Base-by-base conservation (phyloP, 2,888 invertebrate species). In the Lamellibrachia satsuma region DNA sequence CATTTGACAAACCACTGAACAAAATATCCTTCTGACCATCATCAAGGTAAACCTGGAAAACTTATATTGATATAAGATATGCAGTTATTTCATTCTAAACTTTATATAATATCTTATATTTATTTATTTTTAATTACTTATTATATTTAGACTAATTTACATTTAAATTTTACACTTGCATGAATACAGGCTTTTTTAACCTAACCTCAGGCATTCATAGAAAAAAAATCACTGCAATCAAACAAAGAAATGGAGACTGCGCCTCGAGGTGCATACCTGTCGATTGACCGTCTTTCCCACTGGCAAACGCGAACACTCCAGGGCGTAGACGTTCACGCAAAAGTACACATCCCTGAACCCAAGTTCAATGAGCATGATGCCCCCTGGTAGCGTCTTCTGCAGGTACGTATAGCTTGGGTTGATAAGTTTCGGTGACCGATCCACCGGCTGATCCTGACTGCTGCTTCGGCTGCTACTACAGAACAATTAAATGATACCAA, bases 281-380 rank as follows among this genome's bases (percentile, higher is more conserved):
- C 95, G 95, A 92, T 96, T 96, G 92, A 96, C 95, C 91, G 94
- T 95, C 39, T 93, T 93, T 52, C 92, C 92, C 52, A 93, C 90
- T 6, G 93, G 93, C 90, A 93, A 92, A 92, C 97, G 97, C 93
- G 97, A 97, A 92, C 97, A 97, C 95, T 98, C 98, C 93, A 98
- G 97, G 3, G 97, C 97, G 95, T 97, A 97, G 90, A 98, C 96
- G 95, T 97, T 97, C 2, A 97, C 97, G 94, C 97, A 97, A 95
- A 98, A 98, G 96, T 98, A 98, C 90, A 98, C 98, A 95, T 98
- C 97, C n/a, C 97, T 96, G 94, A 98, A 97, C 93, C 97, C 97
- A 90, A 98, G 97, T 95, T 98, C 98, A 95, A 98, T 97, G 92
- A 98, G 96, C 91, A 98, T 96, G 94, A 98, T 97, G 15, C 98